Conservation (phyloP, 2,797 vertebrate species). For the Pantherophis alleghaniensis region DNA sequence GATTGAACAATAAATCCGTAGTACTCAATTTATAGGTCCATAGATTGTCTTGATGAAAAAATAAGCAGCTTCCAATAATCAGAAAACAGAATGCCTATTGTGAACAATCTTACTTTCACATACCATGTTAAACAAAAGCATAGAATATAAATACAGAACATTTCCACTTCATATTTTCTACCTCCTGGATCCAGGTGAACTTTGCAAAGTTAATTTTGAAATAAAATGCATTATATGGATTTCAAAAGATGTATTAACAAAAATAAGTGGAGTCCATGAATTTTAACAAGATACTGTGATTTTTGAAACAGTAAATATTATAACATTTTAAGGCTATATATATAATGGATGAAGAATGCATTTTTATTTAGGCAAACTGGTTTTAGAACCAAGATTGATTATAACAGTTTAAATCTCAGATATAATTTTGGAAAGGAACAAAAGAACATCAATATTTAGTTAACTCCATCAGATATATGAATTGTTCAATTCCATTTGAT, state of each 20-base stretch:
- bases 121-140: neutral
- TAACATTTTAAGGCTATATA: neutral
- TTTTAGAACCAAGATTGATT: neutral
- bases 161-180: neutral
- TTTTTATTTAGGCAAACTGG: neutral
- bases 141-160: neutral
- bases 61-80: neutral
- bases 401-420: neutral
- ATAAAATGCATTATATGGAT: neutral
- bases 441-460: neutral
- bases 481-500: slow-evolving; percentile 34
- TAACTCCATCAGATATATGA: slow-evolving; percentile 8
- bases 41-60: neutral
- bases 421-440: neutral
- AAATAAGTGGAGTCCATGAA: neutral
- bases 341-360: neutral
- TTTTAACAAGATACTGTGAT: no score
- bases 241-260: neutral
- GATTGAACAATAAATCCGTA: neutral
- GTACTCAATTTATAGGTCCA: neutral
- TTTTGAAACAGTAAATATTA: neutral
- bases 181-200: neutral
- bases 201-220: neutral
- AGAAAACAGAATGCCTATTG: neutral
- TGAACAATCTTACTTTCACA: neutral